Evolutionary conservation across 2,797 vertebrate species (phyloP), one percentile per base, ranked within the genome.

Genomic region (Phataginus tetradactyla): DNA sequence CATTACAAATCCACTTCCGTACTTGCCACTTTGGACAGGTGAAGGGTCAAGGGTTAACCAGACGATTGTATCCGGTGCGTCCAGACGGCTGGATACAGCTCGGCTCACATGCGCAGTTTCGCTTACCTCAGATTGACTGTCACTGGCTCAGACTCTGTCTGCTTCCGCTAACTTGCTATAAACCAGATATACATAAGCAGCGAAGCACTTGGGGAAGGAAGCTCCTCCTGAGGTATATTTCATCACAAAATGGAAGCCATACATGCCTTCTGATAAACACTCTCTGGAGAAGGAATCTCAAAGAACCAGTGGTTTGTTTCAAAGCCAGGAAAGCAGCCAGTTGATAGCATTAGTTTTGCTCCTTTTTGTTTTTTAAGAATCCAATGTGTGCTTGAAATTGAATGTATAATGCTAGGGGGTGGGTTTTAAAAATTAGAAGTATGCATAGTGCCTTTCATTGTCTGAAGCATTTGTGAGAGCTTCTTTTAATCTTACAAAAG

Each of bases 181-280:
- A 98, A 95, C 89, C 97, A 97, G 97, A 96, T 87, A 94, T 17
- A 68, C 61, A 90, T 89, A 90, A 80, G 88, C 96, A 97, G 88
- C 92, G 91, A 94, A 98, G 64, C 95, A 74, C 95, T 94, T 20
- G 84, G 94, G 96, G 95, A 89, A 29, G 86, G 74, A 42, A 61
- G 77, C 69, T 96, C 94, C 72, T 97, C 32, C 72, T 49, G 97
- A 93, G 90, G 95, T 37, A 37, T 91, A 91, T 98, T 94, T 93
- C 95, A 89, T 90, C 91, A 71, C 12, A 91, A 96, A 94, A 0
- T 63, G 84, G 94, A 98, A 97, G 94, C 94, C 96, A 95, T 90
- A 66, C 72, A 88, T 92, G 93, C 92, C 93, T 97, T 94, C 97
- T 95, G 53, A 77, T 95, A 97, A 98, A 98, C 91, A 94, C 96